phyloP scores from a whole-genome alignment of 2,888 invertebrate species.

The Dasypolia templi region DNA sequence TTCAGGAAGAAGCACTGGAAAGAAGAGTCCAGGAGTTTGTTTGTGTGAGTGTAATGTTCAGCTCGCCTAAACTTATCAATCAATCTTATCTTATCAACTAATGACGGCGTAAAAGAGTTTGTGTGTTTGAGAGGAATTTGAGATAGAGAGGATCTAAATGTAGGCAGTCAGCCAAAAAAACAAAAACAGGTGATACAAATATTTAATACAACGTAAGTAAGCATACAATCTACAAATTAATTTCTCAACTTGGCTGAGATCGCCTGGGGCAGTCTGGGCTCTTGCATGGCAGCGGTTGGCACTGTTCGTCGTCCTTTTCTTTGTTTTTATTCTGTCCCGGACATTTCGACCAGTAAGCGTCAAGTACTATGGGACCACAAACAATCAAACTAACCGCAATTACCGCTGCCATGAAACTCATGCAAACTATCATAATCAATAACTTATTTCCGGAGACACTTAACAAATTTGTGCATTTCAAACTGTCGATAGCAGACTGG shows the following conservation, averaged over 20 bases:
- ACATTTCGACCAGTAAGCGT: slow-evolving; percentile 69
- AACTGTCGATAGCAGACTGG: slow-evolving; percentile 83
- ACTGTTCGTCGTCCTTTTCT: rapidly evolving
- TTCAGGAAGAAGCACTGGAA: background rate
- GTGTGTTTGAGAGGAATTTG: background rate
- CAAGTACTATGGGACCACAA: slow-evolving; percentile 77
- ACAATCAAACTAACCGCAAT: slow-evolving; percentile 75
- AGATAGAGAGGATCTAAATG: background rate
- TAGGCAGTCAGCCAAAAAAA: slow-evolving; percentile 12
- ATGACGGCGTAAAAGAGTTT: background rate
- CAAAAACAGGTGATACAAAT: slow-evolving; percentile 44
- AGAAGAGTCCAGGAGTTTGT: background rate
- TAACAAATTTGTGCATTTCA: slow-evolving; percentile 77
- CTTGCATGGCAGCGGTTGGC: slow-evolving; percentile 65
- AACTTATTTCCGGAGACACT: slow-evolving; percentile 78
- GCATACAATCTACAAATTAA: slow-evolving; percentile 58
- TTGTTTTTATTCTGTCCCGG: rapidly evolving
- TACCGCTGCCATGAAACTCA: slow-evolving; percentile 75
- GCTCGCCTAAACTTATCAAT: background rate
- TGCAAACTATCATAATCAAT: slow-evolving; percentile 76
- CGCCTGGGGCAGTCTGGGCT: slow-evolving; percentile 76
- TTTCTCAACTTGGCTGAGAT: slow-evolving; percentile 52
- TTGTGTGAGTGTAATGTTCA: background rate
- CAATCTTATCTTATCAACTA: background rate
- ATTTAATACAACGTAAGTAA: slow-evolving; percentile 61